Evolutionary conservation across 2,113 vertebrate species (phyloP), one percentile per base, ranked within the genome.

Genomic region (Mesocricetus auratus): DNA sequence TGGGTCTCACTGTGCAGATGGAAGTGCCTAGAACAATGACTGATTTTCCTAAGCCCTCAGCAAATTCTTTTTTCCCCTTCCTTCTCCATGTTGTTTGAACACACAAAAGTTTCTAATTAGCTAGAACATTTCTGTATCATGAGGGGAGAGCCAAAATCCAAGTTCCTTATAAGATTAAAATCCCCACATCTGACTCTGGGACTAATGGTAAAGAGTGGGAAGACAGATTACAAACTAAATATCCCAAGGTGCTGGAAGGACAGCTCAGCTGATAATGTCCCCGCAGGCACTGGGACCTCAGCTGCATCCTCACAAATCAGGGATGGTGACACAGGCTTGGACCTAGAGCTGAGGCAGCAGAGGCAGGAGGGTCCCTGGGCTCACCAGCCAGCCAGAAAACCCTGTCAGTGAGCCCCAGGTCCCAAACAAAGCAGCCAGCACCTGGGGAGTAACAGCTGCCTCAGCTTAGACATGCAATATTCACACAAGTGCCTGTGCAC

Each of bases 101-200:
- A 66, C 58, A 33, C 69, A 82, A 89, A 86, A 8, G 13, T 81
- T 86, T 93, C 79, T 91, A 93, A 95, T 42, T 93, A 94, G 66
- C n/a, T 74, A 87, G 15, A 39, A 66, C 7, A 79, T 50, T 91
- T 53, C 75, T 93, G 7, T 69, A 31, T 50, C 45, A 93, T 50
- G 7, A 3, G 56, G 78, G 15, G 4, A 62, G 42, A 78, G 36
- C 26, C 81, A 86, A 93, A 89, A 79, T 83, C 3, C 77, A 87
- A 78, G n/a, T 53, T 68, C 77, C 19, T 60, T 60, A 86, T 56
- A 75, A 89, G 95, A 95, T 89, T 53, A 94, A 89, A 82, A 91
- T 83, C 81, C 16, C 19, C 39, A 89, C 1, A 64, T 83, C 33
- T 62, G 83, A 97, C 92, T 96, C 12, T 91, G 69, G 21, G 50